A percentile compares a stretch with the other conserved stretches of the same genome.
These are phyloP conservation scores for Bombus balteatus DNA, from an alignment of 1,140 invertebrate genomes.

Conservation along the genomic window DNA sequence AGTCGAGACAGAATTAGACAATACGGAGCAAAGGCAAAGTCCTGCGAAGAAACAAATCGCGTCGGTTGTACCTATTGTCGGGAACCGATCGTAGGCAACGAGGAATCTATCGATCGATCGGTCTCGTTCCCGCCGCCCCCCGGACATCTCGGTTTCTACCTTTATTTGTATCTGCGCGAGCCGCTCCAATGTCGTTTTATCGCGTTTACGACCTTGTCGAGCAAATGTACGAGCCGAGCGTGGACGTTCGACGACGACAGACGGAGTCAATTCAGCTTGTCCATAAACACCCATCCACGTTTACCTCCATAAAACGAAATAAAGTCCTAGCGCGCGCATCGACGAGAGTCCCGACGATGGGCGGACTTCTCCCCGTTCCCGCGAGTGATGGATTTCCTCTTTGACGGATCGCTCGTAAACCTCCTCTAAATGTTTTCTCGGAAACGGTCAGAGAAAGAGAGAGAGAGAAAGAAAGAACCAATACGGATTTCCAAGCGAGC, in stretches of 20 bases:
- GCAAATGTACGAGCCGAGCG: constrained; percentile 57
- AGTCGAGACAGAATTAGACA: too few species aligned
- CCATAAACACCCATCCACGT: constrained; percentile 63
- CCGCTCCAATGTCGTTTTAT: constrained; percentile 63
- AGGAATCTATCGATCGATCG: background rate
- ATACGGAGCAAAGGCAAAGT: too few species aligned
- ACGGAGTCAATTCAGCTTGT: constrained; percentile 59
- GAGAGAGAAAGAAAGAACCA: background rate
- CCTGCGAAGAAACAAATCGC: background rate
- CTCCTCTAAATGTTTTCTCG: constrained; percentile 65
- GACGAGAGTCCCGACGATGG: constrained; percentile 44
- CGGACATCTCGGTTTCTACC: constrained; percentile 52
- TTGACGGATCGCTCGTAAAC: constrained; percentile 75
- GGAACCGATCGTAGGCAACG: background rate
- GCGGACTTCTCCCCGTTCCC: constrained; percentile 58
- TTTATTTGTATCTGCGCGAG: constrained; percentile 54
- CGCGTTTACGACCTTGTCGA: constrained; percentile 67
- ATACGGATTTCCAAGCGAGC: constrained; percentile 34
- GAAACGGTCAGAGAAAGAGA: constrained; percentile 52
- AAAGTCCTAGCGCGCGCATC: constrained; percentile 45
- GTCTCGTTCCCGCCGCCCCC: background rate
- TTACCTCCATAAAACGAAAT: constrained; percentile 68
- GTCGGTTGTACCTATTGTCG: background rate
- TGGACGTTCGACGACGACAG: constrained; percentile 50
- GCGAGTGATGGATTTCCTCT: constrained; percentile 71